Evolutionary conservation across 2,113 vertebrate genomes (phyloP), one percentile per base, ranked within the genome.

Genomic region (Eptesicus fuscus): DNA sequence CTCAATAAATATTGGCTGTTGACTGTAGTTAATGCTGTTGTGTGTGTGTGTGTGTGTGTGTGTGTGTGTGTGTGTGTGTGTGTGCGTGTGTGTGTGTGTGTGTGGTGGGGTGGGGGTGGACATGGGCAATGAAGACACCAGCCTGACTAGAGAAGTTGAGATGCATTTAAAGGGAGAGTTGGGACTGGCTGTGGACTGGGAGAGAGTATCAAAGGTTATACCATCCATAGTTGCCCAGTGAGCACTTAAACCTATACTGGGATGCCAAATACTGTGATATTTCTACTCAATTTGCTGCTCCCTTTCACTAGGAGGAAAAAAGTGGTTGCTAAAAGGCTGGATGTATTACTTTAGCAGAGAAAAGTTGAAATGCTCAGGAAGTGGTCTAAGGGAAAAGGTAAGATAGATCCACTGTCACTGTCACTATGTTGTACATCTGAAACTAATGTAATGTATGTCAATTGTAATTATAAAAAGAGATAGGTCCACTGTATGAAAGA

Each of bases 281-380:
- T 86, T 83, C n/a, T 92, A 67, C 25, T 82, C 32, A 89, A 69
- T n/a, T 80, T 82, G 56, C 17, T 42, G 25, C 18, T 92, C 82
- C 32, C 83, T 77, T 95, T 96, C 42, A 89, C 49, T 35, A 40
- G 40, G 30, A 82, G 42, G 51, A 51, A 94, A 92, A 94, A 96
- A 67, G 67, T 84, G 9, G 17, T 35, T 93, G 44, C 25, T 71
- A 73, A 91, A 93, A 93, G n/a, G 30, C 35, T 84, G 16, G 13
- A 25, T 40, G 3, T 63, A 63, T 93, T 49, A 82, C 42, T 85
- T 91, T 35, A 84, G 18, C 42, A 79, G 49, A 2, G 37, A 78
- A 47, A 77, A 83, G 5, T 17, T 78, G 13, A n/a, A 88, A 83
- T 83, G 37, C 4, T 91, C 23, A 74, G 20, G 30, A 88, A 83